Base-by-base conservation (phyloP, 1,140 invertebrate species). In the Pachyrhynchus sulphureomaculatus region DNA sequence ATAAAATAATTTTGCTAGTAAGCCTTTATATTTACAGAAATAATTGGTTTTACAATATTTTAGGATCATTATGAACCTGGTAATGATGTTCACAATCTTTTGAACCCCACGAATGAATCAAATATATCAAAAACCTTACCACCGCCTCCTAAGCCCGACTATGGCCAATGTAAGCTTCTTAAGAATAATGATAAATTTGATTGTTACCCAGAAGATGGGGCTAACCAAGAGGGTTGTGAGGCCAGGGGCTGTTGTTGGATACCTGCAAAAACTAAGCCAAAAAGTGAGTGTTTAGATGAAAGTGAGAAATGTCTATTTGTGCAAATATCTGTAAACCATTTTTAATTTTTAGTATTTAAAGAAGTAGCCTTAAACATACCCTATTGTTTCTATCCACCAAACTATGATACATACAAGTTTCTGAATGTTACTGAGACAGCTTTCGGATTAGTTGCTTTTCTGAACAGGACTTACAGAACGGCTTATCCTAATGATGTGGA, bases 241-340 rank as follows among this genome's bases (percentile, higher is more conserved):
- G 70, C 79, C 26, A 79, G 91, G 77, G 88, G 88, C 49, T 92
- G 89, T 69, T 87, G 87, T 71, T 92, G 88, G 88, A 72, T 77
- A 49, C 72, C 77, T 29, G 47, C 66, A 1, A 57, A 73, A 39
- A 59, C 58, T 33, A 71, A 73, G 52, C 62, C 71, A 0, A 67
- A 68, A 37, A 64, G 58, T 4, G 54, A 67, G 13, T 12, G 24
- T 12, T 20, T 15, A 47, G 26, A 6, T 24, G 4, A 15, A 23
- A 20, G 42, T 15, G 34, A 58, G 10, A 24, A 33, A 9, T 47
- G 12, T 21, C 9, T 17, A 12, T 15, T 32, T 4, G 12, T 42
- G 42, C 53, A 45, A n/a, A n/a, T n/a, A n/a, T n/a, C n/a, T n/a
- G n/a, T n/a, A n/a, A n/a, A 21, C 18, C 5, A 10, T 23, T 52